Percentiles rank a stretch among this genome's conserved stretches.
phyloP scores from a whole-genome alignment of 1,140 invertebrate species.

The Drosophila lowei region DNA sequence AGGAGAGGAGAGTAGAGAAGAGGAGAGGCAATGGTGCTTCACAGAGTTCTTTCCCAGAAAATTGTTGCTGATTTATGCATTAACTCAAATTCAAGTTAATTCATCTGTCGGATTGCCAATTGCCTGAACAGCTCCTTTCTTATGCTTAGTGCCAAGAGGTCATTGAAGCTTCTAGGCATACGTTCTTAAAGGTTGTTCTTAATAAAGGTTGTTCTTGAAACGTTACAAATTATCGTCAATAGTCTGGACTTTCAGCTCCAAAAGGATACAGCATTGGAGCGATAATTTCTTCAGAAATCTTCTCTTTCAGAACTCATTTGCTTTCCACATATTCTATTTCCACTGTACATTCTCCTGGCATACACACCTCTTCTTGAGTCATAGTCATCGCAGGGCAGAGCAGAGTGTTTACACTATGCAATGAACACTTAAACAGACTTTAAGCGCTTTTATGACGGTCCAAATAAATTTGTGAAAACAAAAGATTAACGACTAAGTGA shows the following conservation, averaged over 20 bases:
- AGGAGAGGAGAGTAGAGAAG: background rate
- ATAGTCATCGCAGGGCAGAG: background rate
- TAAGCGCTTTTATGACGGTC: constrained; percentile 72
- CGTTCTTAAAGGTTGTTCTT: no score
- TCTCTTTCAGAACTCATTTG: background rate
- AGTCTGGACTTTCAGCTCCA: no score
- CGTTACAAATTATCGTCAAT: no score
- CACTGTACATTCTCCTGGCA: constrained; percentile 21
- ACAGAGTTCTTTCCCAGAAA: constrained; percentile 25
- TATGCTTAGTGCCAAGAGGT: constrained; percentile 23
- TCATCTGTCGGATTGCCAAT: background rate
- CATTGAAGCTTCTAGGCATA: constrained; percentile 10
- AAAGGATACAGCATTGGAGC: no score
- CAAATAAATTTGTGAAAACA: constrained; percentile 69
- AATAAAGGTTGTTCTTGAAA: background rate
- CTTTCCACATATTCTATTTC: background rate
- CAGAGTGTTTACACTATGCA: constrained; percentile 61
- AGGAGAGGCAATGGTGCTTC: constrained; percentile 1
- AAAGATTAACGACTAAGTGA: constrained; percentile 40
- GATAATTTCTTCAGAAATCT: no score
- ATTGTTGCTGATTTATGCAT: constrained; percentile 57
- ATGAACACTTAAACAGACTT: constrained; percentile 72
- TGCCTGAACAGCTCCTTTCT: no score
- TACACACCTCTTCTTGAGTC: constrained; percentile 31
- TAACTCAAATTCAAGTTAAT: constrained; percentile 44